These are phyloP conservation scores for Melinopterus prodromus DNA, from an alignment of 2,888 invertebrate species.

Conservation along the genomic window DNA sequence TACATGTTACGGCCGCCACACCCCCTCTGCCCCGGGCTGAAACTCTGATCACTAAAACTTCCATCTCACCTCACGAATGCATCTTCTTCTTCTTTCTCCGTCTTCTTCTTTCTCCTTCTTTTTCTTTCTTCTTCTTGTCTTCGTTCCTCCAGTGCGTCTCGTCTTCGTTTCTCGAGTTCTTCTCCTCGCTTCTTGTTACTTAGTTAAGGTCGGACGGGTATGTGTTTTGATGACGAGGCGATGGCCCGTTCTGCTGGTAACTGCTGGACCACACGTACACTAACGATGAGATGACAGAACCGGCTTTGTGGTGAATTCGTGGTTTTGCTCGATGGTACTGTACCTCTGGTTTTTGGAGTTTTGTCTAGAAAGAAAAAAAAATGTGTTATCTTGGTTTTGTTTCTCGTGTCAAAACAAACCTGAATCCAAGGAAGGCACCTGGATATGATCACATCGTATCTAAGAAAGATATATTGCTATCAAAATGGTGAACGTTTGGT, in stretches of 20 bases:
- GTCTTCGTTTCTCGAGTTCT: background rate
- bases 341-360: no score
- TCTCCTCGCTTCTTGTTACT: background rate
- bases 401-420: no score
- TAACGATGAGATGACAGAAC: background rate
- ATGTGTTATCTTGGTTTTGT: no score
- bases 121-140: background rate
- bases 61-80: no score
- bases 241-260: background rate
- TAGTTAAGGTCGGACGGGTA: background rate
- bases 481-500: no score
- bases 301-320: background rate
- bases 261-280: background rate
- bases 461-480: no score
- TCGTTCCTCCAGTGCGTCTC: background rate
- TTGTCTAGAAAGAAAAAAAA: no score
- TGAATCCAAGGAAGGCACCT: no score
- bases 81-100: background rate
- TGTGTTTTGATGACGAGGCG: background rate
- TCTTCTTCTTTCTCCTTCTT: background rate
- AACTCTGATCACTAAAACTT: background rate
- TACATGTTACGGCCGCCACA: conserved; percentile 57
- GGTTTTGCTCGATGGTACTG: no score
- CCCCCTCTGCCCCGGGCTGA: conserved; percentile 47
- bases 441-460: no score